Evolutionary conservation across 2,888 invertebrate species (phyloP).

Genomic region (Orthosia gracilis): DNA sequence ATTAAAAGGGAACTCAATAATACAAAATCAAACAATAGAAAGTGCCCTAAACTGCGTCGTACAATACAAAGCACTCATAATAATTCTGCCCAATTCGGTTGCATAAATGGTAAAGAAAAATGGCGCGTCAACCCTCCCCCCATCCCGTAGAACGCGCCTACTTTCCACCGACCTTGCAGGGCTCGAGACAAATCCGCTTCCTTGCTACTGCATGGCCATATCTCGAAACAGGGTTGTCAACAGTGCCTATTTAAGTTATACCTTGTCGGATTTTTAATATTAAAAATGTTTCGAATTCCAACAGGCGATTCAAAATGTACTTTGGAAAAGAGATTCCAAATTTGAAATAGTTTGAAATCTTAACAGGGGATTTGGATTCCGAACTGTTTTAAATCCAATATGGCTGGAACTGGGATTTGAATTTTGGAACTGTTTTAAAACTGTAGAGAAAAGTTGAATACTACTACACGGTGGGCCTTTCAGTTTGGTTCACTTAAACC

Average conservation of each 20-base stretch:
- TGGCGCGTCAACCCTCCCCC: constrained; percentile 47
- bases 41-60: constrained; percentile 42
- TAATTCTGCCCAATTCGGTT: constrained; percentile 58
- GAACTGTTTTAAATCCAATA: no score
- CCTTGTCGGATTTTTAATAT: background rate
- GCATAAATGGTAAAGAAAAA: constrained; percentile 65
- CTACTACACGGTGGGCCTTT: no score
- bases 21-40: constrained; percentile 37
- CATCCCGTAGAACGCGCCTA: constrained; percentile 22
- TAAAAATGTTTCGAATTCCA: constrained; percentile 25
- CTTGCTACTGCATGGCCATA: constrained; percentile 59
- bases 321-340: background rate
- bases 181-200: constrained; percentile 68
- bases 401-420: background rate
- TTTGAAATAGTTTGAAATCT: constrained; percentile 15
- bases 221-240: constrained; percentile 58
- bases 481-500: no score
- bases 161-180: constrained; percentile 67
- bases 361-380: background rate
- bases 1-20: background rate
- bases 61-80: constrained; percentile 44
- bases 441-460: background rate
- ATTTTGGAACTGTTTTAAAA: constrained; percentile 14
- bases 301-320: background rate
- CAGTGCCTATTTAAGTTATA: background rate